A percentile compares a stretch with the other conserved stretches of the same genome.
phyloP scores from a whole-genome alignment of 2,113 vertebrate genomes.

The Pedetes capensis region DNA sequence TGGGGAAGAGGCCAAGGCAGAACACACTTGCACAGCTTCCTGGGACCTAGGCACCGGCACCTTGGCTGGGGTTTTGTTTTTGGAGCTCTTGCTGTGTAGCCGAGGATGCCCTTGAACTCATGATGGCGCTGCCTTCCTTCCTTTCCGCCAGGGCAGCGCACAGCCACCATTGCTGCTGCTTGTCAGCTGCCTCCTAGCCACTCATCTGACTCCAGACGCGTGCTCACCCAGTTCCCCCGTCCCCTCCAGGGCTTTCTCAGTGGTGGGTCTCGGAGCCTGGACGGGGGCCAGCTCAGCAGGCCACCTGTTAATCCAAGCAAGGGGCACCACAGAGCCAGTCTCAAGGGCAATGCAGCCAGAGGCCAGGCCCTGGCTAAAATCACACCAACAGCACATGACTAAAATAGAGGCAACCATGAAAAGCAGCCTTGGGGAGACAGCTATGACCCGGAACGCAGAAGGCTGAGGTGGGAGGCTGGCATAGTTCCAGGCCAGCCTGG shows the following conservation, averaged over 20 bases:
- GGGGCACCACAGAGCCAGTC: background rate
- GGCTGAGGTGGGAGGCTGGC: background rate
- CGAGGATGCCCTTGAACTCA: too few species aligned
- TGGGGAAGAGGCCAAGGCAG: background rate
- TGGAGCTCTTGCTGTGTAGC: too few species aligned
- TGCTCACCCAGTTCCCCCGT: rapidly evolving
- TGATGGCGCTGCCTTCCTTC: too few species aligned
- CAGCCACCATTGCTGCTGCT: rapidly evolving
- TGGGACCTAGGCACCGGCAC: too few species aligned
- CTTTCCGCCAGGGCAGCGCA: too few species aligned
- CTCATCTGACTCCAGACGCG: too few species aligned
- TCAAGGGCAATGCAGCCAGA: background rate
- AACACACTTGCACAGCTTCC: too few species aligned
- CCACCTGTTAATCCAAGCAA: background rate
- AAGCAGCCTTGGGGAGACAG: too few species aligned
- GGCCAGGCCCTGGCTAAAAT: background rate
- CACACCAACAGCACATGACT: background rate
- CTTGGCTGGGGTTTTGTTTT: too few species aligned
- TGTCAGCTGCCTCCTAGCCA: rapidly evolving
- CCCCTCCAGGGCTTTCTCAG: background rate
- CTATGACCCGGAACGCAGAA: background rate
- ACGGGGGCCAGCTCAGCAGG: background rate
- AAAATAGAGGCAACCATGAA: too few species aligned
- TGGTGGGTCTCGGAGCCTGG: background rate
- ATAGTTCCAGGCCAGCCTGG: background rate